Base-by-base conservation (phyloP, 2,888 invertebrate species). In the Ectemnius lituratus region DNA sequence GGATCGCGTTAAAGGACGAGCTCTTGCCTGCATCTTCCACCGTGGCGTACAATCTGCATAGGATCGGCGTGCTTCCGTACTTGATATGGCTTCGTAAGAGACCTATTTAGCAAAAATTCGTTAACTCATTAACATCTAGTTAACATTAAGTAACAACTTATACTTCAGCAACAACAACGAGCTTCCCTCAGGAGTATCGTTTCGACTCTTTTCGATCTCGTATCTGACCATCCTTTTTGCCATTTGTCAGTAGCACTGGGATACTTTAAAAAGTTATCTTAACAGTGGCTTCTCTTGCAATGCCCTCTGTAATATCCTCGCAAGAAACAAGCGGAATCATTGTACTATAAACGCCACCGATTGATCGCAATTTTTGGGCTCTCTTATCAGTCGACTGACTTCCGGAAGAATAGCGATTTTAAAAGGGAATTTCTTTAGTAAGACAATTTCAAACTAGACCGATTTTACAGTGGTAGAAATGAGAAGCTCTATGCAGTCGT, bases 91-190 rank as follows among this genome's bases (percentile, higher is more conserved):
- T 70, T 67, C 67, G 58, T 75, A 16, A 81, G 77, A 79, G 79
- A 86, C 73, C 80, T 79, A 81, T 75, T 84, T 81, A 82, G 81
- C 80, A 77, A 84, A 86, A 81, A 70, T 76, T 78, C 73, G 71
- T 83, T 66, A 77, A 75, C 74, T 76, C 63, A 81, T 84, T 79
- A 81, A 78, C 75, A 77, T 82, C 83, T 88, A 86, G 78, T 84
- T 72, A 89, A 86, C 85, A 86, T 84, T 86, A 83, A 84, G 71
- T 86, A 89, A 88, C 88, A 88, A 88, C 86, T 87, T 86, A 87
- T 84, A 76, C 68, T 81, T 85, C 85, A 84, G 85, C 86, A 86
- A 86, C 85, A 88, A 86, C 85, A 89, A 87, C 85, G 85, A 86
- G 73, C 72, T 73, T 72, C 68, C 45, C 16, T 1, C 16, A 52